Base-by-base conservation (phyloP, 1,140 invertebrate genomes). In the Drosophila melanica region DNA sequence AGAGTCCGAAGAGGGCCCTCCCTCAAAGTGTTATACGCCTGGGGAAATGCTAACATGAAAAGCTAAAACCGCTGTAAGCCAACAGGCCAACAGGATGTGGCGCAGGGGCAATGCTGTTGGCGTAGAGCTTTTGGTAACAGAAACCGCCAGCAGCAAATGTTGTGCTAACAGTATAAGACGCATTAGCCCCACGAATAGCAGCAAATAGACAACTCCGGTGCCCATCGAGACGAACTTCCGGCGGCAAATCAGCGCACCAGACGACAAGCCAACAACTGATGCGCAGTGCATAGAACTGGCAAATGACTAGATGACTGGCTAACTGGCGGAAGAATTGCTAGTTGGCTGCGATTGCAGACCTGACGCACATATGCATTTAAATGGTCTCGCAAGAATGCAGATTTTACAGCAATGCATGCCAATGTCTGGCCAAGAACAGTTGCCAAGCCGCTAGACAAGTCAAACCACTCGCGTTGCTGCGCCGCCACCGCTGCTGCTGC, bases 221-320 rank as follows among this genome's bases (percentile, higher is more conserved):
- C 10, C 47, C 41, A 67, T 20, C 63, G 54, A 59, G 47, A 45
- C 68, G 14, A 69, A 89, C 76, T 89, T 89, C 84, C 84, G 84
- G 84, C 84, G 84, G 84, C 85, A 89, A 89, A 84, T 90, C 80
- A 89, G 84, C 84, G 84, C 84, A 89, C 62, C 84, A 89, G 84
- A 77, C 76, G 18, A 27, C 27, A 16, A 45, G 45, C 48, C 51
- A 75, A 57, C 58, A 67, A 77, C 84, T 87, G 79, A 82, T 75
- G 82, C 84, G 82, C 82, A 89, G 71, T 67, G 14, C 30, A 20
- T 9, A 9, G n/a, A 48, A 9, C 12, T 45, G 55, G 23, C 47
- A 47, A 78, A 54, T 68, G 53, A 27, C 42, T 37, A 27, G 41
- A 44, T 37, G 55, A 39, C 23, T 50, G 39, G 45, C 62, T 48